These are phyloP conservation scores for Amphipoea oculea DNA, from an alignment of 2,888 invertebrate species.

Conservation along the genomic window DNA sequence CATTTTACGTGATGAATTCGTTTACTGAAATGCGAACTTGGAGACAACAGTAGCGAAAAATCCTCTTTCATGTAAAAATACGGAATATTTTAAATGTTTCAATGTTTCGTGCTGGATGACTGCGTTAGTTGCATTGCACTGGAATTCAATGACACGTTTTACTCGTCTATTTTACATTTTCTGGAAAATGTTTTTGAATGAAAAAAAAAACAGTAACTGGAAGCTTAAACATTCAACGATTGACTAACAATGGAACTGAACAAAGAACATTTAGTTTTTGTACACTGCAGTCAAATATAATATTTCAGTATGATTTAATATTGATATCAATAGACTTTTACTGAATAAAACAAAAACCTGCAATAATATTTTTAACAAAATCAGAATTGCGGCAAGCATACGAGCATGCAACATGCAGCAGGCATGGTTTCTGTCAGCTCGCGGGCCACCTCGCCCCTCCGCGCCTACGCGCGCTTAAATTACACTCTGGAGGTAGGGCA, in stretches of 20 bases:
- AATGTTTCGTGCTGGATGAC: constrained; percentile 30
- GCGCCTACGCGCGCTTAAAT: too few species aligned
- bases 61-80: constrained; percentile 21
- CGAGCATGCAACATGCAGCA: too few species aligned
- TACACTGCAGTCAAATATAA: neutral
- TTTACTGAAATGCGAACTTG: constrained; percentile 10
- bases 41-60: constrained; percentile 5
- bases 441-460: too few species aligned
- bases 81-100: constrained; percentile 35
- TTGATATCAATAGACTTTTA: neutral
- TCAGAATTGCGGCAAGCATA: too few species aligned
- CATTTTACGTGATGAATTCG: neutral
- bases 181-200: constrained; percentile 31
- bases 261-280: neutral
- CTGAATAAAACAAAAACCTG: neutral
- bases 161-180: constrained; percentile 25
- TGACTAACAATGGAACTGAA: constrained; percentile 6
- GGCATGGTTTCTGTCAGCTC: too few species aligned
- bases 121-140: constrained; percentile 26
- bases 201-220: neutral
- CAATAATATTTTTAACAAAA: neutral
- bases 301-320: neutral
- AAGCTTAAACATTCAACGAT: constrained; percentile 21
- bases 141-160: constrained; percentile 36
- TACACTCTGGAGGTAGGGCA: too few species aligned